phyloP scores from a whole-genome alignment of 2,113 vertebrate genomes.

The Argyrosomus japonicus region DNA sequence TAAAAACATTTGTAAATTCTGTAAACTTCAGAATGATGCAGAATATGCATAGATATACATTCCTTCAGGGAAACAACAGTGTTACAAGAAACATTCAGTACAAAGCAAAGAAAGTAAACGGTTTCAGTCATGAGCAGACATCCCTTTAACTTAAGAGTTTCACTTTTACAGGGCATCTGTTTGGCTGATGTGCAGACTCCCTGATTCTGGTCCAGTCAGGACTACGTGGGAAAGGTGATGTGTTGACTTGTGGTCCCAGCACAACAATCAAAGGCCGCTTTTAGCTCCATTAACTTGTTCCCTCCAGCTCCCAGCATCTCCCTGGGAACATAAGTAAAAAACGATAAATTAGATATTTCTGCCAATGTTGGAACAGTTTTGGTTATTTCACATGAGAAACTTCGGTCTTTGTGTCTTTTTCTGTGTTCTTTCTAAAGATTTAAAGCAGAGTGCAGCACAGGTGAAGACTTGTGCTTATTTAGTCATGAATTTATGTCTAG shows the following conservation, averaged over 20 bases:
- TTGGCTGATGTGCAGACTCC: background rate
- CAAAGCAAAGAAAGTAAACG: background rate
- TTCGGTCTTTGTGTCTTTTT: background rate
- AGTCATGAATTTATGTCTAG: too few relatives aligned
- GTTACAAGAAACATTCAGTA: background rate
- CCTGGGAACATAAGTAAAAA: slow-evolving; percentile 73
- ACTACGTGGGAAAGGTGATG: slow-evolving; percentile 73
- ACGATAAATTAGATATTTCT: background rate
- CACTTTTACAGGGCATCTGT: background rate
- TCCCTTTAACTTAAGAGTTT: background rate
- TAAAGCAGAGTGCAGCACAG: too few relatives aligned
- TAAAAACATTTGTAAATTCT: background rate
- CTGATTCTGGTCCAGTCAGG: slow-evolving; percentile 43
- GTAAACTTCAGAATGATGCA: background rate
- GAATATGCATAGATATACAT: background rate
- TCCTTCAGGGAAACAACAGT: background rate
- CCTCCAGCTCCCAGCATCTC: slow-evolving; percentile 87
- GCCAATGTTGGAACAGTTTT: background rate
- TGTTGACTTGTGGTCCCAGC: slow-evolving; percentile 65
- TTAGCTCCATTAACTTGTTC: slow-evolving; percentile 86
- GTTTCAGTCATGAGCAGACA: background rate
- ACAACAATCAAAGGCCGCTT: slow-evolving; percentile 84
- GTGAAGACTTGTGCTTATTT: too few relatives aligned
- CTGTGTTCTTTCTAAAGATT: background rate
- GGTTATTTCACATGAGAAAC: background rate